These are phyloP conservation scores for Tetraodon nigroviridis DNA, from an alignment of 2,113 vertebrate species.

Conservation along the genomic window DNA sequence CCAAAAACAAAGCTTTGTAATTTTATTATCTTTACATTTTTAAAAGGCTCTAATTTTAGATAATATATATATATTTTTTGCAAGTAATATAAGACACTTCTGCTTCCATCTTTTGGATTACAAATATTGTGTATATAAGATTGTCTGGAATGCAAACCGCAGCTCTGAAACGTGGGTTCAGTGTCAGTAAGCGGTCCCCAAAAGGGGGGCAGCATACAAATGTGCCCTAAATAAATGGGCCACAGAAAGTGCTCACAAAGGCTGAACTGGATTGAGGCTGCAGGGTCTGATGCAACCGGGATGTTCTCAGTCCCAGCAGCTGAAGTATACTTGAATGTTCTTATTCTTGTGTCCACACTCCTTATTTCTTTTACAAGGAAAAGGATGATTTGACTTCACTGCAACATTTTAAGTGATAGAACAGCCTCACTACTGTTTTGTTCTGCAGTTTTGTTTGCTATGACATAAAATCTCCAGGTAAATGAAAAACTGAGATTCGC, in stretches of 20 bases:
- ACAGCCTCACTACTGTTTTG: too few species aligned
- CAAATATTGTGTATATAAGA: not conserved
- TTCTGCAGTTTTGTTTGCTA: conserved; percentile 72
- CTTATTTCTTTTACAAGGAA: too few species aligned
- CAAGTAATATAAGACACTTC: not conserved
- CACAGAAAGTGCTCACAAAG: conserved; percentile 41
- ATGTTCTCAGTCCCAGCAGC: conserved; percentile 10
- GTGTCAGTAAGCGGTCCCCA: conserved; percentile 20
- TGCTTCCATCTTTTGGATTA: not conserved
- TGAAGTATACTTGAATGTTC: conserved; percentile 15
- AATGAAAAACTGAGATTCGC: too few species aligned
- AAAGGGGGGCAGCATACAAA: conserved; percentile 22
- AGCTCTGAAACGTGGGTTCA: conserved; percentile 29
- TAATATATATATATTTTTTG: not conserved
- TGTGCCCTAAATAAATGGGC: conserved; percentile 32
- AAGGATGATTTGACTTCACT: not conserved
- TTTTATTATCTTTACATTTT: not conserved
- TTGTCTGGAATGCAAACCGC: not conserved
- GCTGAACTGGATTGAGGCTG: conserved; percentile 23
- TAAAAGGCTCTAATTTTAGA: not conserved
- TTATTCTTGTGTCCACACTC: too few species aligned
- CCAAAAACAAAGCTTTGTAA: too few species aligned
- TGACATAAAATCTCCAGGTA: conserved; percentile 21
- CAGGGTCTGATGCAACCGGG: conserved; percentile 15
- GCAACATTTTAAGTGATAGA: not conserved